Base-by-base conservation (phyloP, 2,888 invertebrate genomes). In the Pimpla rufipes region DNA sequence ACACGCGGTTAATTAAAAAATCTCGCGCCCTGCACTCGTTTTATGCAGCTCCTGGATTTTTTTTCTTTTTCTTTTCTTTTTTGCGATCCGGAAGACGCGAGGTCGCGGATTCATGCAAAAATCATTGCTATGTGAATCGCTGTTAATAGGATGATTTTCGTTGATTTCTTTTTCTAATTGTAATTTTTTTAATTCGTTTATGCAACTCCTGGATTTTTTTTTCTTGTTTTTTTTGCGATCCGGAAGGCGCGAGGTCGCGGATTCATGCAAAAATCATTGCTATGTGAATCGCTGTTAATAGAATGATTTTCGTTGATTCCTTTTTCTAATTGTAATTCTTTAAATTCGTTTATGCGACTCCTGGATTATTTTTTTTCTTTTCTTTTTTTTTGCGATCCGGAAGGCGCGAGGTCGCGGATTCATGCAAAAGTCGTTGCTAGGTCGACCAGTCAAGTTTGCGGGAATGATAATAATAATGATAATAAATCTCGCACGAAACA, bases 221-320 rank as follows among this genome's bases (percentile, higher is more conserved):
- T 21, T 37, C 42, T 42, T 21, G 18, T 42, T 57, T 21, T 29
- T 11, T 29, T 40, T 59, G n/a, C 6, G 10, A 42, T 57, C n/a
- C n/a, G n/a, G n/a, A n/a, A 42, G 71, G 18, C 55, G 52, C 52
- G 55, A 55, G 40, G 40, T 70, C 70, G 40, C 35, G 37, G 42
- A 23, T 71, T n/a, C 71, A 71, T 71, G 71, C 71, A 71, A 23
- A 23, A 57, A 23, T 42, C 50, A 55, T 42, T n/a, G 71, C 40
- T 91, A 86, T 90, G 85, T 87, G 70, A 86, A 83, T 83, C 81
- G 82, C 76, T 75, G 77, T 50, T 29, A 78, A 78, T 62, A 55
- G 57, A 42, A 57, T 18, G 73, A 71, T 74, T 57, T 57, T 75
- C 45, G 59, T 67, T 68, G 16, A 55, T 67, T 29, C n/a, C n/a